phyloP scores from a whole-genome alignment of 2,113 vertebrate species.

The Cervus canadensis region DNA sequence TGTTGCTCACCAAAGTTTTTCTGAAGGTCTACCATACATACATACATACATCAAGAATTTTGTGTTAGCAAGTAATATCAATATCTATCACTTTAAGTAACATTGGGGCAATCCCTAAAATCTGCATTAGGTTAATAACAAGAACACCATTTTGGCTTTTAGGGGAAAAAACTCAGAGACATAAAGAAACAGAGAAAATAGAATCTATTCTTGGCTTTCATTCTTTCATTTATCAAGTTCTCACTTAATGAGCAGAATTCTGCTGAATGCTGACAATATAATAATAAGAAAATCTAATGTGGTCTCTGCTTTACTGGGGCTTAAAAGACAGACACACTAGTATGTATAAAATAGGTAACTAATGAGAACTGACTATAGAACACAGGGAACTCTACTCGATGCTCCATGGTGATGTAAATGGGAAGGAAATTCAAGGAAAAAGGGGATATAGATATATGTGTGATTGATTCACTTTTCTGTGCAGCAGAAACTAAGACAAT shows the following conservation, averaged over 20 bases:
- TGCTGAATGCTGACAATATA: not conserved
- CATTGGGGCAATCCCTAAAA: not conserved
- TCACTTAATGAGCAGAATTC: not conserved
- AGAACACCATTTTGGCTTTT: not conserved
- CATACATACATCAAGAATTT: not conserved
- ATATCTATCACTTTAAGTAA: not conserved
- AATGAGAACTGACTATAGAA: not conserved
- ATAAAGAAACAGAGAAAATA: not conserved
- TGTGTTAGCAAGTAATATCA: not conserved
- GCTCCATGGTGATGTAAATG: not conserved
- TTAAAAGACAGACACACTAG: not conserved
- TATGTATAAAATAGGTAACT: not conserved
- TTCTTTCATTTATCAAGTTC: not conserved
- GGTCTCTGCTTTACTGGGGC: not conserved
- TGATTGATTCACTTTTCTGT: not conserved
- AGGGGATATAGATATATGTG: not conserved
- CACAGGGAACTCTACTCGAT: not conserved
- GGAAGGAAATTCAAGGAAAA: not conserved
- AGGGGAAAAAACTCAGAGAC: not conserved
- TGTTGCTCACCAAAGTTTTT: not conserved
- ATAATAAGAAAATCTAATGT: not conserved
- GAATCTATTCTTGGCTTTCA: not conserved
- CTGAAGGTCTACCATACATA: not conserved
- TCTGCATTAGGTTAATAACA: not conserved
- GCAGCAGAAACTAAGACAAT: not conserved